A percentile compares a stretch with the other conserved stretches of the same genome.
These are phyloP conservation scores for Canis aureus DNA, from an alignment of 2,113 vertebrate species.

Conservation along the genomic window DNA sequence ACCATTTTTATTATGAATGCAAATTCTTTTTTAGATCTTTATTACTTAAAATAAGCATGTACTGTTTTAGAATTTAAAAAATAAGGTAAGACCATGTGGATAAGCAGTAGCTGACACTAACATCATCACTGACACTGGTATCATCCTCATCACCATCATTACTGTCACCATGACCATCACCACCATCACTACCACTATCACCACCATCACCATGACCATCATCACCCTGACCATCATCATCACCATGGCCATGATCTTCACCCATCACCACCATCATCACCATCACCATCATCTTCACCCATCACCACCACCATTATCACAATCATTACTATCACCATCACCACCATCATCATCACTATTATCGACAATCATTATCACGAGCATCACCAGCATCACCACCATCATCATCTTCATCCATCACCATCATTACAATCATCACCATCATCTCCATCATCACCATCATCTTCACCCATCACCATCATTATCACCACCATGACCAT, in stretches of 20 bases:
- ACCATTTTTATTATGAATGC: neutral
- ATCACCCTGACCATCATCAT: fast-evolving
- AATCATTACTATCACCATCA: fast-evolving
- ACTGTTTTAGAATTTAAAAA: neutral
- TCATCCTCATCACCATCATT: fast-evolving
- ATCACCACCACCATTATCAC: fast-evolving
- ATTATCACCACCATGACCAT: fast-evolving
- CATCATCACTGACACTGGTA: fast-evolving
- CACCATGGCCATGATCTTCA: fast-evolving
- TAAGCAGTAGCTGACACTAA: neutral
- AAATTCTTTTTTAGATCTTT: neutral
- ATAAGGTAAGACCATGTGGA: neutral
- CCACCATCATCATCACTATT: fast-evolving
- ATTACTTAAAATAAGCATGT: neutral
- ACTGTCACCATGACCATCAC: fast-evolving
- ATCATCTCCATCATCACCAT: fast-evolving
- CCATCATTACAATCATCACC: fast-evolving
- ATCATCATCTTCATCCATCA: fast-evolving
- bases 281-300: fast-evolving
- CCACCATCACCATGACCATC: fast-evolving
- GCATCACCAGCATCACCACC: fast-evolving
- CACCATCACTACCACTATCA: fast-evolving
- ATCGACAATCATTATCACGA: fast-evolving
- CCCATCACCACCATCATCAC: fast-evolving
- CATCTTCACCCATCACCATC: fast-evolving